Base-by-base conservation (phyloP, 2,797 vertebrate genomes). In the Onychomys torridus region DNA sequence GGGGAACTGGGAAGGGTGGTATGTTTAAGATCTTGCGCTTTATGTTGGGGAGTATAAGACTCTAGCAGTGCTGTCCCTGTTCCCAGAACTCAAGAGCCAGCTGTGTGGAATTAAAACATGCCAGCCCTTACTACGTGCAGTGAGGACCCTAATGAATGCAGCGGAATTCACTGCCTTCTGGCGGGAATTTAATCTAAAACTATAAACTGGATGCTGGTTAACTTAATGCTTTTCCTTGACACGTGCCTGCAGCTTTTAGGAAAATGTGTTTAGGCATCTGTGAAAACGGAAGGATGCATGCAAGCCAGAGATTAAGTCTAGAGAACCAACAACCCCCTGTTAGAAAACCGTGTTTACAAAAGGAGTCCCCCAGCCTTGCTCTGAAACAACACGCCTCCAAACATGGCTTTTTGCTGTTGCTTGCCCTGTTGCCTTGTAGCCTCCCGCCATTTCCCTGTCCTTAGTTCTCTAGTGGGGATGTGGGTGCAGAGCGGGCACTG, bases 151-250 rank as follows among this genome's bases (percentile, higher is more conserved):
- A 52, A 55, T 52, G 67, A 63, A 52, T 34, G 40, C 8, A 1
- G 49, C 34, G 27, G 52, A 78, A 0, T 61, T 59, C 81, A 59
- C n/a, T 79, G 65, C 71, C 83, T 29, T 61, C 73, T 61, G 49
- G 76, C 27, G 61, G 81, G 37, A 89, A 63, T 92, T 37, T 67
- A 83, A n/a, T 78, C 46, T 32, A 61, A 81, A 91, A 85, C 73
- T 85, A 0, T 57, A 77, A 93, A 90, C 55, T 69, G 25, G 46
- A 40, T 96, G 81, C 49, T 90, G 12, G 21, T 77, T 93, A 82
- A 88, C 69, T 73, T 75, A 61, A 52, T 92, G 59, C 21, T 90
- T 93, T 94, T 86, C 49, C 89, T 93, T 73, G 76, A 82, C 17
- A 57, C 37, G 5, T 27, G 17, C 85, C 81, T 89, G 25, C 1